These are phyloP conservation scores for Sinonovacula constricta DNA, from an alignment of 1,140 invertebrate species.

Conservation along the genomic window DNA sequence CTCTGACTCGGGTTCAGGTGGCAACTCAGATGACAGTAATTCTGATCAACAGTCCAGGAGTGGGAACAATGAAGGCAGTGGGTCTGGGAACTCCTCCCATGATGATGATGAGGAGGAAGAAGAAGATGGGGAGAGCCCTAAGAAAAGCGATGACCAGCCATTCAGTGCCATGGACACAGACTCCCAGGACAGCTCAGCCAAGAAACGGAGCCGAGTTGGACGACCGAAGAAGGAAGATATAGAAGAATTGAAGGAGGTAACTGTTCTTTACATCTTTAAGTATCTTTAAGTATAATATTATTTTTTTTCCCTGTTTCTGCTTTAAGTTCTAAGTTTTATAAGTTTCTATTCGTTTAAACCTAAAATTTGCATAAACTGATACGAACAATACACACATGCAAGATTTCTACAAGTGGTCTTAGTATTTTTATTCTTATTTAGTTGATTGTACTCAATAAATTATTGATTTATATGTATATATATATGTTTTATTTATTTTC, in stretches of 20 bases:
- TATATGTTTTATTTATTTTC: no score
- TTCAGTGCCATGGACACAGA: constrained; percentile 30
- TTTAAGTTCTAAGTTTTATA: no score
- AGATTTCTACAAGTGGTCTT: no score
- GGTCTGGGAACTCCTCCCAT: constrained; percentile 2
- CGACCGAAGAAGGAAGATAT: constrained; percentile 33
- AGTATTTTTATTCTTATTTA: no score
- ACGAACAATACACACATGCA: no score
- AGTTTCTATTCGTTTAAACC: no score
- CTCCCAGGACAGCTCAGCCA: constrained; percentile 21
- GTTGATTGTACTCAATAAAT: no score
- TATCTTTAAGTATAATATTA: no score
- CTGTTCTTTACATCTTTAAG: no score
- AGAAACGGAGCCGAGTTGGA: constrained; percentile 15
- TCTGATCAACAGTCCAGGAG: constrained; percentile 29
- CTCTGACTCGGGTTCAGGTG: constrained; percentile 44
- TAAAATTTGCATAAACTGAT: no score
- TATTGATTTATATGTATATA: no score
- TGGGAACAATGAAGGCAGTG: constrained; percentile 38
- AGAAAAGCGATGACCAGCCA: neutral
- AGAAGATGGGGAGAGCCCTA: neutral
- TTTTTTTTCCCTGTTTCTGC: no score
- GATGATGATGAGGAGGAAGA: constrained; percentile 15
- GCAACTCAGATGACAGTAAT: constrained; percentile 29
- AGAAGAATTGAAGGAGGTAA: constrained; percentile 25